These are phyloP conservation scores for Pantala flavescens DNA, from an alignment of 1,140 invertebrate genomes.

Conservation along the genomic window DNA sequence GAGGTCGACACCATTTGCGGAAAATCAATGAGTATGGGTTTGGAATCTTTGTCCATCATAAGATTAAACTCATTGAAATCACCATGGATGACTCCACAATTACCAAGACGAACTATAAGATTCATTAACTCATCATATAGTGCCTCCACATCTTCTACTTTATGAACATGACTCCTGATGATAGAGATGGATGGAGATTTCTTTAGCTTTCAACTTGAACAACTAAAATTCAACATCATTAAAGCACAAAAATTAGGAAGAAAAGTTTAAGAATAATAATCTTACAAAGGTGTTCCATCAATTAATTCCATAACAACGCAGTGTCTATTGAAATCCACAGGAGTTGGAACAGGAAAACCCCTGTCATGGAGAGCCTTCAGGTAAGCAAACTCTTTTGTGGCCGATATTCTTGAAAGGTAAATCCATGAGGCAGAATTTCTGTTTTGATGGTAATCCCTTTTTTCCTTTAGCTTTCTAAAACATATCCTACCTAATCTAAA, in stretches of 20 bases:
- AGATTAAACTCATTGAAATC: conserved; percentile 99
- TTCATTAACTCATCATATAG: conserved; percentile 95
- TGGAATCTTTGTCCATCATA: conserved; percentile 71
- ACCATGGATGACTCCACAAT: conserved; percentile 94
- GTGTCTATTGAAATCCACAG: conserved; percentile 91
- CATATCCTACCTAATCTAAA: conserved; percentile 82
- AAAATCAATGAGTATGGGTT: conserved; percentile 92
- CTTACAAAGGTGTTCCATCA: conserved; percentile 60
- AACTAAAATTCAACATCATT: no score
- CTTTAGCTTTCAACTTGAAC: no score
- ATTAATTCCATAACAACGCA: conserved; percentile 95
- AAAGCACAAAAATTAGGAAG: no score
- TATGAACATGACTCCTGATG: conserved; percentile 66
- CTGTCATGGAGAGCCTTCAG: conserved; percentile 88
- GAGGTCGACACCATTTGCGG: conserved; percentile 97
- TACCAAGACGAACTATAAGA: conserved; percentile 79
- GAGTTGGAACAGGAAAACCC: conserved; percentile 89
- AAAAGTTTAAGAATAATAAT: no score
- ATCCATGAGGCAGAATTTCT: conserved; percentile 87
- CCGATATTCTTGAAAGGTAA: conserved; percentile 93
- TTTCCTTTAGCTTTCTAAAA: conserved; percentile 93
- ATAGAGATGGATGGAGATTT: background rate
- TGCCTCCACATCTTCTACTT: conserved; percentile 62
- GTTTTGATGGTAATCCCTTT: conserved; percentile 93
- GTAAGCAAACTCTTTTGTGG: conserved; percentile 96